These are phyloP conservation scores for Anser brachyrhynchus DNA, from an alignment of 2,113 vertebrate genomes.

Conservation along the genomic window DNA sequence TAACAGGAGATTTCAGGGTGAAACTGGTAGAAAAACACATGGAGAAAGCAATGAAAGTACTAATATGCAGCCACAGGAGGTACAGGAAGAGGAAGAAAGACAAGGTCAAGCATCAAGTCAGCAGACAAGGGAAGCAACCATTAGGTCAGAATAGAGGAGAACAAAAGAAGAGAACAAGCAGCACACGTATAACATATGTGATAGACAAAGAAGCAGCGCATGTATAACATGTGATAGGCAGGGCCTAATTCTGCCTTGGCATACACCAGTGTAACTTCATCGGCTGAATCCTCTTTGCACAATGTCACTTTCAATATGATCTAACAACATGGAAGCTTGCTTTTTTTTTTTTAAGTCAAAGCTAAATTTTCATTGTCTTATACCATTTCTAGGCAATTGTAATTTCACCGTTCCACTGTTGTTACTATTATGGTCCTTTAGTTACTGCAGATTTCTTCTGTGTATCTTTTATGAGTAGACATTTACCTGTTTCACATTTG, in stretches of 20 bases:
- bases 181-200: neutral
- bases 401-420: neutral
- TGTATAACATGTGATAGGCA: neutral
- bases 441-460: neutral
- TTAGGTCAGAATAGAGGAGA: neutral
- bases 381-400: neutral
- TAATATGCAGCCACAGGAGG: neutral
- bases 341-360: slow-evolving; percentile 1
- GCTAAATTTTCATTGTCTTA: neutral
- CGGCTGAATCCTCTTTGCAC: slow-evolving; percentile 20
- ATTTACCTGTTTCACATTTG: neutral
- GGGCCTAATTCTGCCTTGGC: neutral
- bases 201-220: neutral
- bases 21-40: neutral
- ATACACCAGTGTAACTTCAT: neutral
- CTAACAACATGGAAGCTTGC: neutral
- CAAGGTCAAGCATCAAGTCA: neutral
- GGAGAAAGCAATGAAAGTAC: neutral
- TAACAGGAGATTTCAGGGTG: neutral
- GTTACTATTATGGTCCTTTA: neutral
- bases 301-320: slow-evolving; percentile 12
- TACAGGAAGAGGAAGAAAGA: neutral
- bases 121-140: neutral
- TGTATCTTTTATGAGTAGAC: neutral
- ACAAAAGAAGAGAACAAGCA: neutral